Evolutionary conservation across 2,113 vertebrate genomes (phyloP), one percentile per base, ranked within the genome.

Genomic region (Numida meleagris): DNA sequence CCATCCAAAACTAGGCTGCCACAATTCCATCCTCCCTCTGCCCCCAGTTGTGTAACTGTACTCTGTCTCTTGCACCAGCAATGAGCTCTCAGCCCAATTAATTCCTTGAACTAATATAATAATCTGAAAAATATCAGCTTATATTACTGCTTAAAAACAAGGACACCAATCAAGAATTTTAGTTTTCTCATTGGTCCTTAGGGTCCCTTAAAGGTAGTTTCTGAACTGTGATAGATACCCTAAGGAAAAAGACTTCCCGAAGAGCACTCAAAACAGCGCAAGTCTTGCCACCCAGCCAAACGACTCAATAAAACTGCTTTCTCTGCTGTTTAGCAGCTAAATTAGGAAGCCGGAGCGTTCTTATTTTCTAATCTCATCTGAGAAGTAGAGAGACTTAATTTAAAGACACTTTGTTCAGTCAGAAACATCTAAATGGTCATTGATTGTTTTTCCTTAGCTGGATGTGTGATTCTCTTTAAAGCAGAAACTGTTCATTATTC

Each of bases 361-460:
- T 88, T 90, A 61, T 77, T 91, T 93, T 57, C 73, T 67, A 92
- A 48, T 31, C 80, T 77, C 3, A 1, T 46, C 85, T 20, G 50
- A 87, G 72, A 94, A 86, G 65, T 38, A 90, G 34, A 3, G 5
- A 74, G 73, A 88, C 70, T 89, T 97, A 96, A 95, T 96, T 97
- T 90, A 90, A 96, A 97, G 82, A 96, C 82, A 93, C 46, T 57
- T 94, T 89, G 91, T 97, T 86, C 90, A 86, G 95, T 91, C 95
- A 97, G 82, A 93, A 93, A 62, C 45, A 70, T 45, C 83, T 91
- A 94, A 96, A 91, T n/a, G 4, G n/a, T 33, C 76, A 96, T 96
- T 90, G 95, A 96, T 95, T 91, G 71, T 63, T 93, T 68, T 85
- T 93, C 45, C 57, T 75, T 82, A 76, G 67, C 13, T 83, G 58